phyloP scores from a whole-genome alignment of 2,113 vertebrate genomes.

The Gambusia holbrooki region DNA sequence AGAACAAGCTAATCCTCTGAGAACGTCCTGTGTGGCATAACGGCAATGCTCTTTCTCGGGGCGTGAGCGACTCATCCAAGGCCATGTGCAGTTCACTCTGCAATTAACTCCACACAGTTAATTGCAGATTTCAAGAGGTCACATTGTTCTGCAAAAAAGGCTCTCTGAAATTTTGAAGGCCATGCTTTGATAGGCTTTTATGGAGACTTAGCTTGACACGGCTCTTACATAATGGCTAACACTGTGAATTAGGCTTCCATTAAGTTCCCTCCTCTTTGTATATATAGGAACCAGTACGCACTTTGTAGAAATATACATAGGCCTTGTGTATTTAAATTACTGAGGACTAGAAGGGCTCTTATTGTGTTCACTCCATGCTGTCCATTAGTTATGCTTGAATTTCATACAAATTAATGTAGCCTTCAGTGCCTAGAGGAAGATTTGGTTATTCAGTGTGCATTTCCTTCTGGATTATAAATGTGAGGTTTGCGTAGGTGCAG shows the following conservation, averaged over 20 bases:
- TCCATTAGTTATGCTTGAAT: constrained; percentile 70
- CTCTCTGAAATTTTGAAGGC: constrained; percentile 54
- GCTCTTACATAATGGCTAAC: constrained; percentile 63
- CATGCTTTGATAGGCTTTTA: constrained; percentile 69
- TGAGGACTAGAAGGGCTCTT: constrained; percentile 32
- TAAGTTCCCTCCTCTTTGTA: constrained; percentile 48
- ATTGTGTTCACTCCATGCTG: constrained; percentile 50
- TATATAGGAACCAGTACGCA: constrained; percentile 40
- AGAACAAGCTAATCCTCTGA: constrained; percentile 32
- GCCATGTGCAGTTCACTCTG: constrained; percentile 65
- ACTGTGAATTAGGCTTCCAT: constrained; percentile 68
- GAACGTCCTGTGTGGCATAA: constrained; percentile 27
- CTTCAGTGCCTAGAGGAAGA: constrained; percentile 34
- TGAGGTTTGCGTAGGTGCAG: constrained; percentile 43
- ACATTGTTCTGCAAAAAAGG: constrained; percentile 54
- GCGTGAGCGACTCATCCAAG: constrained; percentile 33
- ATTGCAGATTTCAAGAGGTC: constrained; percentile 66
- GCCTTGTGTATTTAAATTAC: constrained; percentile 48
- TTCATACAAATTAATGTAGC: constrained; percentile 68
- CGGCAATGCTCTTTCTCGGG: constrained; percentile 36
- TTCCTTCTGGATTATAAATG: constrained; percentile 27
- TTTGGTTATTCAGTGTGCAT: constrained; percentile 38
- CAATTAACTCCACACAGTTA: constrained; percentile 71
- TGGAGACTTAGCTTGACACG: constrained; percentile 61
- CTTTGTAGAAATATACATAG: constrained; percentile 58